These are phyloP conservation scores for Papilio xuthus DNA, from an alignment of 1,140 invertebrate genomes.

Conservation along the genomic window DNA sequence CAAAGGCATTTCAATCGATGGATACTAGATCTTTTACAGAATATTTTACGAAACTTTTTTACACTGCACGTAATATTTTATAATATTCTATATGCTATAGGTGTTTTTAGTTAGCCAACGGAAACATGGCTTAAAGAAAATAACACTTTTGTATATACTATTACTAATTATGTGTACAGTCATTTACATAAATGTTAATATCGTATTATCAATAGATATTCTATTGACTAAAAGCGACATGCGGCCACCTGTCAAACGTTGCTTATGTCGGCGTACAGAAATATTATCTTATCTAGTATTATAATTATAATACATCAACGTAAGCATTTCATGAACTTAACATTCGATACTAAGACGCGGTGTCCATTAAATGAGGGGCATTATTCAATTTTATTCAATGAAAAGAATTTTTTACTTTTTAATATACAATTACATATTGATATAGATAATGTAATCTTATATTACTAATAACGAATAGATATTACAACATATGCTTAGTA, in stretches of 20 bases:
- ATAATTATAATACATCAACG: slow-evolving; percentile 30
- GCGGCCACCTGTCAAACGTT: slow-evolving; percentile 19
- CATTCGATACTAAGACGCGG: slow-evolving; percentile 5
- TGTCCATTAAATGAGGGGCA: not conserved
- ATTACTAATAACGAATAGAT: not conserved
- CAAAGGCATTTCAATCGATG: not conserved
- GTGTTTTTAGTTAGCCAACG: not conserved
- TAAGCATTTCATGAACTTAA: slow-evolving; percentile 4
- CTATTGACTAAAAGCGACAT: slow-evolving; percentile 15
- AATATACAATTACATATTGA: slow-evolving; percentile 5
- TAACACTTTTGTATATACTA: too few relatives aligned
- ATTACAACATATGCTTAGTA: not conserved
- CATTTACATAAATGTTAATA: not conserved
- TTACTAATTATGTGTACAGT: not conserved
- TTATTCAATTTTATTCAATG: slow-evolving; percentile 15
- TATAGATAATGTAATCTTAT: slow-evolving; percentile 1
- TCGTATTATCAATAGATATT: not conserved
- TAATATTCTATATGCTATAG: too few relatives aligned
- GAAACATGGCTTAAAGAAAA: too few relatives aligned
- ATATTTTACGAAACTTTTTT: too few relatives aligned
- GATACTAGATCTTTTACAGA: not conserved
- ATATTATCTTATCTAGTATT: slow-evolving; percentile 23
- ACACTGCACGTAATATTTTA: too few relatives aligned
- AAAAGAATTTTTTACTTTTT: not conserved
- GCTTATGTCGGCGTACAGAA: not conserved